Evolutionary conservation across 2,113 vertebrate species (phyloP), one percentile per base, ranked within the genome.

Genomic region (Cyanoliseus patagonus): DNA sequence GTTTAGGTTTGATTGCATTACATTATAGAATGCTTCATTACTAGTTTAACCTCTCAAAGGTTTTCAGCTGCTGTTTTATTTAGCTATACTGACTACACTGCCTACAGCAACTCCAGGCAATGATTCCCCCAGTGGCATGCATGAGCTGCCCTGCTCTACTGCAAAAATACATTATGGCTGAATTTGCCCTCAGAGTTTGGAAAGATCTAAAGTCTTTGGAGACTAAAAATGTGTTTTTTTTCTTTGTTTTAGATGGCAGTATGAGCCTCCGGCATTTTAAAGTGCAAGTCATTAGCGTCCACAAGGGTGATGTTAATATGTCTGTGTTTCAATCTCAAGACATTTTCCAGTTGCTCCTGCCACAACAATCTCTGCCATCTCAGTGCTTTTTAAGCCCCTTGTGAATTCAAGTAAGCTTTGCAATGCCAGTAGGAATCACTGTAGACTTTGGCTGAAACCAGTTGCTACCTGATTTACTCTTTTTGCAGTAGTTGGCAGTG

Each of bases 321-420:
- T 98, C 97, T 98, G 98, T 96, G 96, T 98, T 98, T 98, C 98
- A 98, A 97, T 98, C 98, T 98, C 98, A 93, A 96, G 98, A 98
- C 98, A 97, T 97, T 98, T 98, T 98, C 98, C 98, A 98, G 98
- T 98, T 98, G 98, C 98, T 98, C 97, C 98, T 98, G 98, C 98
- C 98, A 98, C 97, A 98, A 97, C 97, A 97, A 98, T 98, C 97
- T 98, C 97, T 98, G 98, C 97, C 98, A 97, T 97, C 95, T 98
- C 98, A 98, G 94, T 98, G 98, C 97, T 94, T 98, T 96, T 47
- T 59, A 94, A 96, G 98, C 94, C 98, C 98, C 97, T 49, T 92
- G 95, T 98, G 98, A 98, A 97, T 98, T 97, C 92, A 95, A 96
- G 78, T 96, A 95, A 96, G 97, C 97, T 97, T 97, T 89, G 79